Evolutionary conservation across 1,140 invertebrate genomes (phyloP).

Genomic region (Cherax destructor): DNA sequence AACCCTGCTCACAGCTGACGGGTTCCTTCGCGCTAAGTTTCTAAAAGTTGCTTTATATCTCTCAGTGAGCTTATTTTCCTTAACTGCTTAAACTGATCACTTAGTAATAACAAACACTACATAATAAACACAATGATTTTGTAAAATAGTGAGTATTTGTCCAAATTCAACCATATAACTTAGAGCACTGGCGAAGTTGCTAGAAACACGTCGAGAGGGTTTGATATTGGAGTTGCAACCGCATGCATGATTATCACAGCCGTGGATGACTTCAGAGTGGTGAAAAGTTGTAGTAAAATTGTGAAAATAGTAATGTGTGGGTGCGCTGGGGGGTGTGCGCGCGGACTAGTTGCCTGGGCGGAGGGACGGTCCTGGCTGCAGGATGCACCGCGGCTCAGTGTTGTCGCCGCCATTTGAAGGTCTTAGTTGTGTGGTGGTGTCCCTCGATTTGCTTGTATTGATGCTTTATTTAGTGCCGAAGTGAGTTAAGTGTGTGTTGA

Average conservation of each 20-base stretch:
- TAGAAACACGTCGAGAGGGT: no score
- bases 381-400: slow-evolving; percentile 59
- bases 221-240: background rate
- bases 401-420: slow-evolving; percentile 66
- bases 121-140: background rate
- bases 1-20: slow-evolving; percentile 41
- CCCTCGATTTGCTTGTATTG: slow-evolving; percentile 51
- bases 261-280: background rate
- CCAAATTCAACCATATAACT: background rate
- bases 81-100: background rate
- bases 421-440: slow-evolving; percentile 55
- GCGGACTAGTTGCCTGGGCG: slow-evolving; percentile 58
- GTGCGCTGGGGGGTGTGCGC: slow-evolving; percentile 54
- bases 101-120: background rate
- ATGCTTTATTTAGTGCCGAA: slow-evolving; percentile 61
- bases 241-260: no score
- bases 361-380: slow-evolving; percentile 37
- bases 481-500: slow-evolving; percentile 62
- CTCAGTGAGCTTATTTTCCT: background rate
- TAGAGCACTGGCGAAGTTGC: background rate
- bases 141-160: background rate
- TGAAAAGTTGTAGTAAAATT: background rate
- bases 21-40: slow-evolving; percentile 41
- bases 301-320: slow-evolving; percentile 18
- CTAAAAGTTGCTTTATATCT: background rate